Base-by-base conservation (phyloP, 2,113 vertebrate genomes). In the Geococcyx californianus region DNA sequence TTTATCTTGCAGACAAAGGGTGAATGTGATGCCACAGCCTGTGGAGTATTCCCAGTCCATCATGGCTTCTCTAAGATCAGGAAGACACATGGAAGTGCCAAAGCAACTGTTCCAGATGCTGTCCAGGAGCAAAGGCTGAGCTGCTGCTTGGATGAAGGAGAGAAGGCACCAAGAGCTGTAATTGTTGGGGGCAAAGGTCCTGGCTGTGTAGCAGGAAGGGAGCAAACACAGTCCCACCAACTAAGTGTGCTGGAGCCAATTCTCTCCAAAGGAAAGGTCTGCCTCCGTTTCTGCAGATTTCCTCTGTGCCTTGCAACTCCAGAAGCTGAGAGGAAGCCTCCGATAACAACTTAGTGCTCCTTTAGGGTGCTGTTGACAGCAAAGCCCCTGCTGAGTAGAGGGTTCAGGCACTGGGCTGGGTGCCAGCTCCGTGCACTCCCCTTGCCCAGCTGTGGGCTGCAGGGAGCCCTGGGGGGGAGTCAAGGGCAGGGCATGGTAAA, bases 1-100 rank as follows among this genome's bases (percentile, higher is more conserved):
- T 47, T 69, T 29, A 12, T 26, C 55, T 52, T 24, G 3, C 40
- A 52, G 58, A 11, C 9, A 13, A 70, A 54, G 29, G 36, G 16
- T 4, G 34, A 52, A 54, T 3, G n/a, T 18, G 6, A 4, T 3
- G 31, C 16, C 2, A 0, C 44, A 62, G 79, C 28, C 34, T 11
- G 64, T 24, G 52, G 18, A 1, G 1, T 5, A 24, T 15, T 62
- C 83, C 34, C 56, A 78, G 72, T 47, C 56, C 58, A 11, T 7
- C 16, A 16, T 1, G 1, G 33, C 67, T 45, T 23, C 49, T 16
- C 68, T 17, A n/a, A 58, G 62, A 23, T 18, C 76, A 23, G 49
- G 64, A 86, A 52, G 0, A 2, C 9, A 2, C 0, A 0, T 11
- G 45, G 54, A 63, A 72, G 47, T 7, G 72, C 25, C 42, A 20